These are phyloP conservation scores for Macrosteles quadrilineatus DNA, from an alignment of 1,140 invertebrate species.

Conservation along the genomic window DNA sequence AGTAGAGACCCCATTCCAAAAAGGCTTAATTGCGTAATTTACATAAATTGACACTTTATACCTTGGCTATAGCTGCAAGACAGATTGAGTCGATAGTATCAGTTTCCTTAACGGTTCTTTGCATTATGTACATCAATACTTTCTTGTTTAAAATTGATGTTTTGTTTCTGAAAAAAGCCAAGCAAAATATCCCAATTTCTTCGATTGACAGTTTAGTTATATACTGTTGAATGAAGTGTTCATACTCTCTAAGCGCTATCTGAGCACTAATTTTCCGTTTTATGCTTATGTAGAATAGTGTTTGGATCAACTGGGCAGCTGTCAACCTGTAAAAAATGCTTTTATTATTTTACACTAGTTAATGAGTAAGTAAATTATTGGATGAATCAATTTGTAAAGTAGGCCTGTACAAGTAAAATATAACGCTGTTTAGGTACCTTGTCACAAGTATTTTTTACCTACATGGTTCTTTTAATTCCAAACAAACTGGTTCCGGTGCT, in stretches of 20 bases:
- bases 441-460: no score
- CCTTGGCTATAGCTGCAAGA: background rate
- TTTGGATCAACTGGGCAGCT: background rate
- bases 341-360: background rate
- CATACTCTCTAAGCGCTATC: background rate
- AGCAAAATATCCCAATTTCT: conserved; percentile 4
- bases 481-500: no score
- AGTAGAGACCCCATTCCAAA: no score
- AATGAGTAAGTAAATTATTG: background rate
- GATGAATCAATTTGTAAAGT: no score
- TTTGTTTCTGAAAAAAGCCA: conserved; percentile 1
- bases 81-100: background rate
- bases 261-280: background rate
- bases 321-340: background rate
- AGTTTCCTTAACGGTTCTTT: background rate
- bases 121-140: conserved; percentile 2
- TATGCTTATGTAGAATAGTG: conserved; percentile 1
- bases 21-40: no score
- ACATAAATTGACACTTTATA: no score
- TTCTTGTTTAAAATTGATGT: conserved; percentile 7
- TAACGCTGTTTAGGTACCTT: no score
- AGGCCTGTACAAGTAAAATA: no score
- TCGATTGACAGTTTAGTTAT: conserved; percentile 4
- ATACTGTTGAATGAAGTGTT: conserved; percentile 8
- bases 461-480: no score